phyloP scores from a whole-genome alignment of 2,888 invertebrate genomes.

The Caenorhabditis sp. region DNA sequence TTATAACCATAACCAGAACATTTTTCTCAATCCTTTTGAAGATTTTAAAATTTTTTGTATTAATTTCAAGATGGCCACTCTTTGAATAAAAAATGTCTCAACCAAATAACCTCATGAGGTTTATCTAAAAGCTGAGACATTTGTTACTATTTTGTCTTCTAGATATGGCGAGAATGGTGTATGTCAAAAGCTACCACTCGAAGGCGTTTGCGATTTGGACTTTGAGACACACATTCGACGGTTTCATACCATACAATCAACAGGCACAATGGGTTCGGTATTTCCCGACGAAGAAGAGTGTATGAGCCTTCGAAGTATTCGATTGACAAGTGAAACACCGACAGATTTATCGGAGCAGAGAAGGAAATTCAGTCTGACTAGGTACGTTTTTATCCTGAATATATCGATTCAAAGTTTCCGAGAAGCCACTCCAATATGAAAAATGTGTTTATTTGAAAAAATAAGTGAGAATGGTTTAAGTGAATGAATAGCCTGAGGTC shows the following conservation, averaged over 20 bases:
- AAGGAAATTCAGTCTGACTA: constrained; percentile 7
- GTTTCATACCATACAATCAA: constrained; percentile 72
- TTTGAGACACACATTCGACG: constrained; percentile 86
- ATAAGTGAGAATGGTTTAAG: neutral
- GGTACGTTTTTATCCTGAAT: neutral
- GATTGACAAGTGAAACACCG: constrained; percentile 30
- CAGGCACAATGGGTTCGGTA: neutral
- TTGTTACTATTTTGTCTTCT: neutral
- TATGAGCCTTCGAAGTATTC: constrained; percentile 24
- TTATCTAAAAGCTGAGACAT: neutral
- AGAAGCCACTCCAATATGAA: no score
- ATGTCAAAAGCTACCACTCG: constrained; percentile 85
- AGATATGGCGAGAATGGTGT: constrained; percentile 87
- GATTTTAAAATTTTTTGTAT: no score
- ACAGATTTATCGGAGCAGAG: constrained; percentile 17
- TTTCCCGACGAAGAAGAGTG: constrained; percentile 9
- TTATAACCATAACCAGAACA: no score
- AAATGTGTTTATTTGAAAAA: constrained; percentile 9
- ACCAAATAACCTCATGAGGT: no score
- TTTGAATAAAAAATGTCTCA: no score
- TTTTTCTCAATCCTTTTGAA: no score
- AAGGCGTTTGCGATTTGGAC: constrained; percentile 86
- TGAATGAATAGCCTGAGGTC: constrained; percentile 28
- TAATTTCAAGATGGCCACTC: no score
- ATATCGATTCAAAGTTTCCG: no score